Evolutionary conservation across 2,888 invertebrate species (phyloP), one percentile per base, ranked within the genome.

Genomic region (Neoscelio sp.): DNA sequence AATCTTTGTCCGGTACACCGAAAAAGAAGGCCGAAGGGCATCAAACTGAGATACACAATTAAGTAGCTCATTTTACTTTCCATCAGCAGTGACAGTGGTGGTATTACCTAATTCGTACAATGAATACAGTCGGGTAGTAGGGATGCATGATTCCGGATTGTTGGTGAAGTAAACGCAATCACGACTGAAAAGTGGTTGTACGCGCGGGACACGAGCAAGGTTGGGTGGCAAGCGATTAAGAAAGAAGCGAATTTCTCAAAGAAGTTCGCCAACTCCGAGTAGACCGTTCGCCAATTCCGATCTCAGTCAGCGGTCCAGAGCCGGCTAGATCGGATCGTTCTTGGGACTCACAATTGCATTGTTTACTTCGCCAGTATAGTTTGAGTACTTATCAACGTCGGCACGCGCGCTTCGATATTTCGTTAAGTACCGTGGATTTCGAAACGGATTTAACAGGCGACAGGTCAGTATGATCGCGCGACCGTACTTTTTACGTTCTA

Each of bases 91-190:
- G 79, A 80, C 71, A 73, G 71, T 75, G 67, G 56, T 50, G 74
- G 68, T 60, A 71, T 80, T 80, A 71, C 80, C 64, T 78, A 80
- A 80, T 80, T 75, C 50, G 40, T 56, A 71, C 70, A 74, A 58
- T 73, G 76, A 70, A 76, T 76, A 77, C 70, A 56, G 60, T 64
- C 42, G 48, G 67, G 81, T 82, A 81, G 83, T 81, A 82, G 82
- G 82, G 82, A 82, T 82, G 81, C 38, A 68, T 71, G 81, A 79
- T 75, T 82, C 71, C 76, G 74, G 64, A 78, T 78, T 78, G 81
- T 44, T 58, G 67, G 42, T 65, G 73, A 79, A 33, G 68, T 65
- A 71, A 79, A 80, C 78, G 78, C 80, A 74, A 70, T 54, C 71
- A 77, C 76, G 70, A 40, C 71, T 65, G 80, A 78, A 81, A 82